These are phyloP conservation scores for Lottia gigantea DNA, from an alignment of 2,888 invertebrate genomes.

Conservation along the genomic window DNA sequence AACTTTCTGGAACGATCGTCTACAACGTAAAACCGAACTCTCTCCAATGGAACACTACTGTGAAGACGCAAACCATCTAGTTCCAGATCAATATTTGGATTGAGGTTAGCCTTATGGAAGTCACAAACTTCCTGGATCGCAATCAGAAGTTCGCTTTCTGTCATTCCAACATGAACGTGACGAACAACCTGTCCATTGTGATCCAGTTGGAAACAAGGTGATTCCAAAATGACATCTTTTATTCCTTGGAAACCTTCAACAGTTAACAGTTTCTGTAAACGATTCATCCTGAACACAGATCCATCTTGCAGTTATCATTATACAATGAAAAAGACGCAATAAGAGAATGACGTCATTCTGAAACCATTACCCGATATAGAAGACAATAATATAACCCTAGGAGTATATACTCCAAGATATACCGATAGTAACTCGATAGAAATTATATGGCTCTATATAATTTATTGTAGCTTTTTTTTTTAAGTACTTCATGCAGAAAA, in stretches of 20 bases:
- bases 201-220: constrained; percentile 20
- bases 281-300: neutral
- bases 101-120: neutral
- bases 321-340: no score
- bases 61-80: constrained; percentile 15
- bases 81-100: constrained; percentile 17
- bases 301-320: no score
- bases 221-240: constrained; percentile 15
- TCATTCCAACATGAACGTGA: constrained; percentile 16
- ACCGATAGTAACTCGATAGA: no score
- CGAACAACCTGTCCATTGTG: constrained; percentile 16
- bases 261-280: neutral
- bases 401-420: no score
- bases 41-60: constrained; percentile 5
- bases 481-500: no score
- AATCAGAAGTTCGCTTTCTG: constrained; percentile 11
- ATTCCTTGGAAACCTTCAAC: neutral
- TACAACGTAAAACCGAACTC: constrained; percentile 13
- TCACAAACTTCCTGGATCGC: constrained; percentile 11
- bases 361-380: no score
- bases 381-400: no score
- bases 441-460: no score
- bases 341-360: no score
- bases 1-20: constrained; percentile 16
- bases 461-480: no score